Conservation (phyloP, 1,140 invertebrate species). For the Condylostylus longicornis region DNA sequence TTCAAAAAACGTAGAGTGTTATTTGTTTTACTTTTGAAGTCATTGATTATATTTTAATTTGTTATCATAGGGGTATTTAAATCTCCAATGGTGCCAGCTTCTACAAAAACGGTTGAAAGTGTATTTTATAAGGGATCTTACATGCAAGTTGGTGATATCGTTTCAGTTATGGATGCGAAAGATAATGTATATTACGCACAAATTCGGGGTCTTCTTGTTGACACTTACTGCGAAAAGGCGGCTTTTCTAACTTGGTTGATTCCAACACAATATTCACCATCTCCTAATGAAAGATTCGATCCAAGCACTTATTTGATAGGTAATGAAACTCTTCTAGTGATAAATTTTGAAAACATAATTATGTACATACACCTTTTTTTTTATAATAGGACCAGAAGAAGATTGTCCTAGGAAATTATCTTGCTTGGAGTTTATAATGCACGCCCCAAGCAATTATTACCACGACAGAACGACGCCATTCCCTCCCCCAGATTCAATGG, state of each 20-base stretch:
- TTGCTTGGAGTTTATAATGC: constrained; percentile 83
- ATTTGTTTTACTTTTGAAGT: no score
- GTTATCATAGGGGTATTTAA: constrained; percentile 62
- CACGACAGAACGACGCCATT: constrained; percentile 62
- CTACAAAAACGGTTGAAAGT: constrained; percentile 61
- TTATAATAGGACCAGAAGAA: constrained; percentile 67
- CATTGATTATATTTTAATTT: no score
- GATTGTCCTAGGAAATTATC: constrained; percentile 74
- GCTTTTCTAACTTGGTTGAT: constrained; percentile 85
- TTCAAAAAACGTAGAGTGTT: no score
- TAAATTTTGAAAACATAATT: no score
- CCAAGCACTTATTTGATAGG: constrained; percentile 83
- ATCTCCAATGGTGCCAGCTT: constrained; percentile 62
- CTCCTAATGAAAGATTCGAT: constrained; percentile 63
- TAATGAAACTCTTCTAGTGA: constrained; percentile 31
- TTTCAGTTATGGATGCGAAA: constrained; percentile 64
- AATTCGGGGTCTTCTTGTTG: constrained; percentile 72
- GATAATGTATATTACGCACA: constrained; percentile 76
- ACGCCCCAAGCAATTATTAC: constrained; percentile 83
- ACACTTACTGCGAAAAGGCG: constrained; percentile 88
- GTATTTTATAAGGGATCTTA: constrained; percentile 76
- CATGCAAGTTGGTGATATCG: constrained; percentile 81
- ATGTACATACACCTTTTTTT: not conserved
- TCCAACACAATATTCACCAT: constrained; percentile 67
- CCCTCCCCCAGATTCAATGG: constrained; percentile 41